Base-by-base conservation (phyloP, 2,797 vertebrate genomes). In the Schizopygopsis pylzovi region DNA sequence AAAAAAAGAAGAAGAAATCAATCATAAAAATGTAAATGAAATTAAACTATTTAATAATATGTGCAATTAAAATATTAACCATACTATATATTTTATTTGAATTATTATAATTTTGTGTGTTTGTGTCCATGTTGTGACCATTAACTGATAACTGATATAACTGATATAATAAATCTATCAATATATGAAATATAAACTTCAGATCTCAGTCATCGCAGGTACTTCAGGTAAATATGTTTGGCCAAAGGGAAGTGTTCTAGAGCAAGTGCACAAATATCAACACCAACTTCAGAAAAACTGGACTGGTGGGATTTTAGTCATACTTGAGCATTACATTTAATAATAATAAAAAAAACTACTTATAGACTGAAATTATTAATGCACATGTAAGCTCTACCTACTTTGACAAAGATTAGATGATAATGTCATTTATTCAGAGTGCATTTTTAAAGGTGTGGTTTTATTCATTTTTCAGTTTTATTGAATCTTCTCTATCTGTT, bases 311-410 rank as follows among this genome's bases (percentile, higher is more conserved):
- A 72, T 72, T 47, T 45, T 47, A 47, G n/a, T 45, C 41, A 72
- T 72, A 8, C 70, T 73, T 18, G 43, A 73, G n/a, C n/a, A 61
- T 25, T 61, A 61, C 11, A n/a, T 49, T 59, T 56, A 33, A 33
- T 33, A 33, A 33, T 33, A 33, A 33, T 59, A 7, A 45, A 28
- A 28, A 47, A 16, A 15, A 47, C 15, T 3, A 25, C 47, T 28
- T 47, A 47, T 28, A 73, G 72, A 75, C 72, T 33, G 72, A 75
- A 49, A 52, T 28, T 10, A 49, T 52, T 18, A 52, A 52, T 75
- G 25, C 18, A 9, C 15, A 20, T 33, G 45, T 75, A 33, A 75
- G 1, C 16, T 63, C 5, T 28, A 75, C 25, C 22, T 41, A 22
- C 4, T 12, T 16, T 20, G 65, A 20, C 54, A 39, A 16, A 67